Evolutionary conservation across 92 coral and sea anemone genomes (phyloP).

Genomic region (Pocillopora grandis): DNA sequence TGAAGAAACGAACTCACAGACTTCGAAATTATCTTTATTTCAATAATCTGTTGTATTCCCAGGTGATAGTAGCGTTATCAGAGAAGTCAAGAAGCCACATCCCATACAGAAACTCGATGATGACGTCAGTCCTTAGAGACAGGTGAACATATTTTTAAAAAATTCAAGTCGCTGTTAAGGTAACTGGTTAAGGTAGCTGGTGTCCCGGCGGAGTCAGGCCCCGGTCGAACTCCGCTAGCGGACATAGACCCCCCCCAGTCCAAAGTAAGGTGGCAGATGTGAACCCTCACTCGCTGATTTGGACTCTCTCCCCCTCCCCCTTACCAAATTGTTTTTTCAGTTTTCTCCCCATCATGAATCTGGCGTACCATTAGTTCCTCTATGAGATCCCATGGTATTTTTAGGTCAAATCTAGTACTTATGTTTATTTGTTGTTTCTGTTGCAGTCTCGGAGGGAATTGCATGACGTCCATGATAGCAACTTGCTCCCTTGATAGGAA

Average conservation of each 20-base stretch:
- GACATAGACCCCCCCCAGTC: no score
- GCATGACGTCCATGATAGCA: conserved; percentile 97
- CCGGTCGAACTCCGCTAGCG: no score
- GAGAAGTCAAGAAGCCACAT: conserved; percentile 98
- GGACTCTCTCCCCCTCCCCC: no score
- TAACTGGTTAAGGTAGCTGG: no score
- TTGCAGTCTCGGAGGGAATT: conserved; percentile 94
- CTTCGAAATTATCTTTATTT: neutral
- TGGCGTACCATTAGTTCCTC: no score
- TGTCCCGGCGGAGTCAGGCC: no score
- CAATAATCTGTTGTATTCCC: neutral
- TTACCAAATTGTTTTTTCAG: no score
- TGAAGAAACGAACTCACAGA: no score
- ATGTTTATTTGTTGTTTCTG: neutral
- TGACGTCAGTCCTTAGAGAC: conserved; percentile 96
- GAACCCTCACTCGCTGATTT: no score
- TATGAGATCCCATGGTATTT: neutral
- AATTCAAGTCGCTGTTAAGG: no score
- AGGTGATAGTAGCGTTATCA: conserved; percentile 98
- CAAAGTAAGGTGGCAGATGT: no score
- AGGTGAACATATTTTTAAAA: conserved; percentile 52
- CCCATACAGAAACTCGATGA: conserved; percentile 96
- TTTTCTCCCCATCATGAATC: no score
- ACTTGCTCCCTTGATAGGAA: conserved; percentile 92
- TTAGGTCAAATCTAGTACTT: neutral